Conservation (phyloP, 2,888 invertebrate species). For the Ophonus ardosiacus region DNA sequence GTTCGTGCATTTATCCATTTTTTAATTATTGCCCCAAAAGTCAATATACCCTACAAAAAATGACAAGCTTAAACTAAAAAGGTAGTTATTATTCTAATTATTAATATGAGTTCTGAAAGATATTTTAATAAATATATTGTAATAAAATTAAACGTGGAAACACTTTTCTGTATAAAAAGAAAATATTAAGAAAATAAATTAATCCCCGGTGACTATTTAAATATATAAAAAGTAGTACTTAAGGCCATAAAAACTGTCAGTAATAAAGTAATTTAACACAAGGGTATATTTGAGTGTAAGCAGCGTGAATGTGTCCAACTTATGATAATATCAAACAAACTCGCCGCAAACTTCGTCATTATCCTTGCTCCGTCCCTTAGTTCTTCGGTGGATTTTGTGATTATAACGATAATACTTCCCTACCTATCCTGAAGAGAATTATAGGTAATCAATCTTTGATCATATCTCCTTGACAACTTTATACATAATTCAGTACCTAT, state of each 20-base stretch:
- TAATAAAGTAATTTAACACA: not conserved
- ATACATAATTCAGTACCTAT: conserved; percentile 64
- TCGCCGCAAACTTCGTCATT: conserved; percentile 32
- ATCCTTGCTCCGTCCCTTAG: conserved; percentile 11
- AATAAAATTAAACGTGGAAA: too few relatives aligned
- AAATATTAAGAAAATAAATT: not conserved
- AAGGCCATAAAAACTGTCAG: not conserved
- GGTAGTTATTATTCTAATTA: too few relatives aligned
- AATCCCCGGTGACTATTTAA: not conserved
- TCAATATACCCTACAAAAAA: too few relatives aligned
- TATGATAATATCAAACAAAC: conserved; percentile 42
- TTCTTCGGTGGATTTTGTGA: conserved; percentile 1
- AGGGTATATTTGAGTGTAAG: not conserved
- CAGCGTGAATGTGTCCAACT: not conserved
- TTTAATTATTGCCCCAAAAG: too few relatives aligned
- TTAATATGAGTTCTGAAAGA: too few relatives aligned
- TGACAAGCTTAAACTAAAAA: too few relatives aligned
- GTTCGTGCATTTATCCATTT: too few relatives aligned
- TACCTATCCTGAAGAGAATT: conserved; percentile 44
- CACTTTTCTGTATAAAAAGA: too few relatives aligned
- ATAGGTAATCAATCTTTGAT: conserved; percentile 63
- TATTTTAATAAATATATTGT: too few relatives aligned
- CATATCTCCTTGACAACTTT: conserved; percentile 59
- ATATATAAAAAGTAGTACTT: not conserved
- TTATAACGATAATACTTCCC: conserved; percentile 20